A percentile compares a stretch with the other conserved stretches of the same genome.
phyloP scores from a whole-genome alignment of 2,113 vertebrate genomes.

The Pipa parva region DNA sequence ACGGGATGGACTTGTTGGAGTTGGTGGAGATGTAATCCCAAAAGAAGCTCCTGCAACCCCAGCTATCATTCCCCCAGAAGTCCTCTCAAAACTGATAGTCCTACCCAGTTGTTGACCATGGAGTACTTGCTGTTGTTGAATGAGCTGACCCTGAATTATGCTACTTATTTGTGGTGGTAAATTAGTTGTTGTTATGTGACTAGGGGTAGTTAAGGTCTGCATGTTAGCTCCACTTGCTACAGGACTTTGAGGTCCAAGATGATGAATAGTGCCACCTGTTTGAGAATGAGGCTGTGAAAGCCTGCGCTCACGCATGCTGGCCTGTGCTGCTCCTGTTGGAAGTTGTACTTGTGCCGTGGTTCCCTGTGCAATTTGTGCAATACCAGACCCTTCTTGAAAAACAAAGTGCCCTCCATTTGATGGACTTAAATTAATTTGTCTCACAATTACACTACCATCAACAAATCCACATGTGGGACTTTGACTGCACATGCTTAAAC shows the following conservation, averaged over 20 bases:
- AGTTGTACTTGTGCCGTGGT: constrained; percentile 70
- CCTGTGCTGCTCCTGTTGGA: constrained; percentile 47
- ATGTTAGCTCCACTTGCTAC: constrained; percentile 70
- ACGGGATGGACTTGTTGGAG: constrained; percentile 85
- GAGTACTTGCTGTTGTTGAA: constrained; percentile 68
- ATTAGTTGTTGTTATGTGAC: constrained; percentile 84
- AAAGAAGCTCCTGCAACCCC: constrained; percentile 74
- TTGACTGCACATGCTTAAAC: constrained; percentile 78
- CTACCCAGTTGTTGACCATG: constrained; percentile 60
- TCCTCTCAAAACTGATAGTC: constrained; percentile 76
- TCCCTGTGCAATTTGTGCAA: constrained; percentile 79
- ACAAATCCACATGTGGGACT: constrained; percentile 81
- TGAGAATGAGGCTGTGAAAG: constrained; percentile 89
- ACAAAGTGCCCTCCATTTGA: constrained; percentile 77
- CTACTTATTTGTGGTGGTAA: constrained; percentile 90
- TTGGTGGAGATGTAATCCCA: constrained; percentile 75
- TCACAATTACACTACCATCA: constrained; percentile 78
- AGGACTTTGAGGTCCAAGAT: constrained; percentile 86
- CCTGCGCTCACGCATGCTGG: constrained; percentile 71
- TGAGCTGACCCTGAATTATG: constrained; percentile 84
- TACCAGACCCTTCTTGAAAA: constrained; percentile 80
- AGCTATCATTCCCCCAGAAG: constrained; percentile 66
- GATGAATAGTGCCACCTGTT: constrained; percentile 89
- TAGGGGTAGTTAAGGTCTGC: constrained; percentile 71
- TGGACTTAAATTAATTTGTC: constrained; percentile 78